Evolutionary conservation across 2,113 vertebrate species (phyloP), one percentile per base, ranked within the genome.

Genomic region (Cheilinus undulatus): DNA sequence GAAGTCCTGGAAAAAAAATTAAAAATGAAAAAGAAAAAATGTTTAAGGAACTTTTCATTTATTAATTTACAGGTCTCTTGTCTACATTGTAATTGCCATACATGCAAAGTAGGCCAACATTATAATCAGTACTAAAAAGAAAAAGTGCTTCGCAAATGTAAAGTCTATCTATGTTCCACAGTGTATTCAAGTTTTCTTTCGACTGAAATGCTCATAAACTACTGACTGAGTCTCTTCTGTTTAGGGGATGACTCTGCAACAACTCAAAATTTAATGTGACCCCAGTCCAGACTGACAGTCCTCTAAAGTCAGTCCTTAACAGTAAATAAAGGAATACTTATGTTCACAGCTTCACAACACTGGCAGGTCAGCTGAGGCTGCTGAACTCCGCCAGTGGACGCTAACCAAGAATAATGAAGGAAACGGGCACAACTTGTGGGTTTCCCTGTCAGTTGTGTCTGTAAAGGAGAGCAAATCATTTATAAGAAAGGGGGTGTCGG

Each of bases 121-220:
- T 45, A 88, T 79, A 62, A 82, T 67, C 78, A 65, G 66, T 70
- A 83, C 13, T 49, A 83, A 60, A 42, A 49, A 76, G 46, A 43
- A 65, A 88, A 89, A 88, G 91, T 90, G 88, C 87, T 80, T 84
- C 4, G n/a, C n/a, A n/a, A n/a, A n/a, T 76, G 76, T 68, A 67
- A 69, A 57, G 17, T 83, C 72, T 81, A 73, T 74, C 66, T 59
- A 24, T 26, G 17, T 50, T 22, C 43, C 69, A 49, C 8, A 65
- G 74, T 34, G 72, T 48, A 58, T 67, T 74, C 64, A 76, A 69
- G 52, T 57, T 58, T 67, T 60, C 10, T 28, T 61, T 54, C 74
- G 30, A 72, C 1, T 86, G 68, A 86, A 88, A 85, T 84, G 30
- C n/a, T 28, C 78, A 30, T 19, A 54, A 62, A 59, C 24, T 69